phyloP scores from a whole-genome alignment of 2,113 vertebrate genomes.

The Saccopteryx leptura region DNA sequence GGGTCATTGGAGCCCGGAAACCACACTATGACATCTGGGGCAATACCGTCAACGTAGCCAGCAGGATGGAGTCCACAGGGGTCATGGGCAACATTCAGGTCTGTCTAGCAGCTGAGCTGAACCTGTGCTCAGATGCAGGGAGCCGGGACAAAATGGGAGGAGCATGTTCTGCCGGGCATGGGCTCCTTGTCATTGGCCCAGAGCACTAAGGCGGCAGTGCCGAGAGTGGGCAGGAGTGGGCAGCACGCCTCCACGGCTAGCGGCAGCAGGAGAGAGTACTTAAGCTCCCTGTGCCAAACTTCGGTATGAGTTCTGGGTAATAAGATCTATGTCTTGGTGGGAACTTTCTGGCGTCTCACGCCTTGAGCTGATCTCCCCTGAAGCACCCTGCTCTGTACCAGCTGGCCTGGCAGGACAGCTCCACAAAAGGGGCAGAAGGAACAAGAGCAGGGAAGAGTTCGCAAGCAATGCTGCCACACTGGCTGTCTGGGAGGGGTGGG shows the following conservation, averaged over 20 bases:
- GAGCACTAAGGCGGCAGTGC: fast-evolving
- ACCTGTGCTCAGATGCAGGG: too few relatives aligned
- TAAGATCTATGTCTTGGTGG: not conserved
- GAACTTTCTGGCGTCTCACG: not conserved
- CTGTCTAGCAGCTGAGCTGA: not conserved
- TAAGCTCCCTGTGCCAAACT: not conserved
- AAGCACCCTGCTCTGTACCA: too few relatives aligned
- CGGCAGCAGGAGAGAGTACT: too few relatives aligned
- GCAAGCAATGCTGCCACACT: not conserved
- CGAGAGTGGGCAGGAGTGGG: fast-evolving
- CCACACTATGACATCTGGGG: conserved; percentile 99
- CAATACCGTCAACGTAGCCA: conserved; percentile 98
- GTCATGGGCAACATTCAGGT: conserved; percentile 99
- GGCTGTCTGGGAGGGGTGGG: not conserved
- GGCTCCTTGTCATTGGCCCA: not conserved
- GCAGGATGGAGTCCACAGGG: conserved; percentile 98
- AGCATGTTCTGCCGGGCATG: fast-evolving
- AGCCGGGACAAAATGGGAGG: fast-evolving
- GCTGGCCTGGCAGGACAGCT: not conserved
- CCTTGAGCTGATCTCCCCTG: too few relatives aligned
- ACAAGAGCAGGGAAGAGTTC: not conserved
- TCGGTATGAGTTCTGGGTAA: not conserved
- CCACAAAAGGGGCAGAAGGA: not conserved
- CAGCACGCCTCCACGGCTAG: not conserved
- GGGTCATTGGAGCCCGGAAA: conserved; percentile 96